Percentiles rank a stretch among this genome's conserved stretches.
These are phyloP conservation scores for Chaenocephalus aceratus DNA, from an alignment of 2,113 vertebrate genomes.

Conservation along the genomic window DNA sequence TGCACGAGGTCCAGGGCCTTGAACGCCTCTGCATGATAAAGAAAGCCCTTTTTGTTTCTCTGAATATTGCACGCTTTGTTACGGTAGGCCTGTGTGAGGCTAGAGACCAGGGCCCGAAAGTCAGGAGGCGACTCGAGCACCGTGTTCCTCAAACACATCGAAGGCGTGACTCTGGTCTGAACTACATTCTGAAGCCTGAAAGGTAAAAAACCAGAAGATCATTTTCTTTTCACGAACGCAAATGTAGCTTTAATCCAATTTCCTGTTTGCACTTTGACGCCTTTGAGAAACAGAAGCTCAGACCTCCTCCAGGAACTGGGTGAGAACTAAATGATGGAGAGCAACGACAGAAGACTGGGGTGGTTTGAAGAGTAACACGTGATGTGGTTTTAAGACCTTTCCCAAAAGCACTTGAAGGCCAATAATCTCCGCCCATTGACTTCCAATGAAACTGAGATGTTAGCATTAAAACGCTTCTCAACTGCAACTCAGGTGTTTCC, in stretches of 20 bases:
- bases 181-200: not conserved
- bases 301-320: constrained; percentile 10
- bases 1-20: constrained; percentile 23
- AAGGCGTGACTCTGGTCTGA: not conserved
- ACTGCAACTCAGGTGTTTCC: no score
- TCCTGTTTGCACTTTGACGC: not conserved
- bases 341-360: constrained; percentile 26
- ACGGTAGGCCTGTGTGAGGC: constrained; percentile 64
- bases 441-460: not conserved
- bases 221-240: not conserved
- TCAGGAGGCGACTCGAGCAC: not conserved
- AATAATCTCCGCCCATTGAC: not conserved
- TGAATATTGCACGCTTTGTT: constrained; percentile 80
- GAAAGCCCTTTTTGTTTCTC: constrained; percentile 79
- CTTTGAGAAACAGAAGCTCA: not conserved
- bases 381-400: not conserved
- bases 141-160: not conserved
- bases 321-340: not conserved
- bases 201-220: not conserved
- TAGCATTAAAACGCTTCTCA: not conserved
- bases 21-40: constrained; percentile 43
- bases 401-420: not conserved
- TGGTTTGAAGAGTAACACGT: constrained; percentile 3
- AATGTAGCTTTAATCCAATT: not conserved
- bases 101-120: constrained; percentile 26